Percentiles rank a stretch among this genome's conserved stretches.
phyloP scores from a whole-genome alignment of 2,888 invertebrate species.

The Augochlorella aurata region DNA sequence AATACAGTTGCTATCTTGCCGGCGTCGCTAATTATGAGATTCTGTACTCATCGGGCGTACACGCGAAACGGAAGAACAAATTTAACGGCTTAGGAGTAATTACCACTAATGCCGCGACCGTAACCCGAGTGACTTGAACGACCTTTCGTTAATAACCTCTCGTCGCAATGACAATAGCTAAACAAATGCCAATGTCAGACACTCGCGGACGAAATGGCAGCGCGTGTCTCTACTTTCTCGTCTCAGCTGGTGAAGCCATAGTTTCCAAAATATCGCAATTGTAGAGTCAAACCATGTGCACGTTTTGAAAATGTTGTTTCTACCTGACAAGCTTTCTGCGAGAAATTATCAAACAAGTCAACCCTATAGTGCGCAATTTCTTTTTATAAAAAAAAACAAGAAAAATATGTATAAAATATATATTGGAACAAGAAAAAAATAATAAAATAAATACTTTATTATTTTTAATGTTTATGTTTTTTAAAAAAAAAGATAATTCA shows the following conservation, averaged over 20 bases:
- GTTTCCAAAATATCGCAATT: background rate
- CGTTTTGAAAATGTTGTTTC: no score
- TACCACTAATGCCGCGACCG: constrained; percentile 2
- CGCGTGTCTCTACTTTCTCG: background rate
- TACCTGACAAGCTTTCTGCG: no score
- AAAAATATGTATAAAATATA: no score
- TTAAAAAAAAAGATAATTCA: no score
- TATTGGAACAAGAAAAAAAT: no score
- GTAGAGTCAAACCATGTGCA: no score
- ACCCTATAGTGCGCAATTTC: no score
- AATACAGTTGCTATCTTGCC: constrained; percentile 47
- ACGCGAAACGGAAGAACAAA: constrained; percentile 11
- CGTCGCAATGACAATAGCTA: background rate
- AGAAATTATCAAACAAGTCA: no score
- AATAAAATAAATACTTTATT: no score
- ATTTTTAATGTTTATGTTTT: no score
- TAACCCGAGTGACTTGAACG: background rate
- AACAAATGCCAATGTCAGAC: background rate
- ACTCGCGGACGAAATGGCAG: background rate
- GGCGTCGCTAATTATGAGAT: constrained; percentile 49
- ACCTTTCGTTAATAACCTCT: background rate
- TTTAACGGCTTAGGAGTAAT: constrained; percentile 28
- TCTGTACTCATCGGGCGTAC: constrained; percentile 22
- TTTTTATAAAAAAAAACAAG: no score
- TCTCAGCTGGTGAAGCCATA: background rate